A percentile compares a stretch with the other conserved stretches of the same genome.
phyloP scores from a whole-genome alignment of 2,888 invertebrate genomes.

The Therioaphis trifolii region DNA sequence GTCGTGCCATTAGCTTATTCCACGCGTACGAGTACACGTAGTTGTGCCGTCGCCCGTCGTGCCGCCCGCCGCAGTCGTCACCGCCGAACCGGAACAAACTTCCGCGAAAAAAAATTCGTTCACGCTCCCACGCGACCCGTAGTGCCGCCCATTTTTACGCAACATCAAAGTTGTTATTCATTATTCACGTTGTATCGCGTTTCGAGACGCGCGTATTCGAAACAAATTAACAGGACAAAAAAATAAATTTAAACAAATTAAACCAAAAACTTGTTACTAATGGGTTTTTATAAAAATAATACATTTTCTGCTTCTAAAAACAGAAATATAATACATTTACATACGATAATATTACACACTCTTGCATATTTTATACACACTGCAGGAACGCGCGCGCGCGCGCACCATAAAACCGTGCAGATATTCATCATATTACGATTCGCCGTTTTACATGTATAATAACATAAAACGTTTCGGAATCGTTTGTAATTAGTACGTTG shows the following conservation, averaged over 20 bases:
- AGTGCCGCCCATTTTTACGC: background rate
- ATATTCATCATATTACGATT: background rate
- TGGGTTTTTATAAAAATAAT: background rate
- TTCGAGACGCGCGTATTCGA: background rate
- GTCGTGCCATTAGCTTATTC: no score
- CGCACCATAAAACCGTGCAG: no score
- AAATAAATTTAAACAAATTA: background rate
- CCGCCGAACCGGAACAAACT: conserved; percentile 4
- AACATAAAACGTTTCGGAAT: background rate
- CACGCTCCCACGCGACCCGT: background rate
- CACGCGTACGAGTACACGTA: no score
- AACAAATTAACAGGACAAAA: background rate
- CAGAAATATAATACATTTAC: no score
- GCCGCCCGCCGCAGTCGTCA: background rate
- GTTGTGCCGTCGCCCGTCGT: no score
- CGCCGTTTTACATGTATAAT: background rate
- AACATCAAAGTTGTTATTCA: conserved; percentile 9
- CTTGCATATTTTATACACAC: no score
- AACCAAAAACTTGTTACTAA: background rate
- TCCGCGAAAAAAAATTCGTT: background rate
- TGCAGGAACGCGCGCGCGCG: background rate
- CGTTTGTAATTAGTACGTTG: background rate
- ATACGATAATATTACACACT: no score
- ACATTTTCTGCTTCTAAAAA: no score
- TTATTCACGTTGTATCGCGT: background rate